These are phyloP conservation scores for Drosophila kanapiae DNA, from an alignment of 1,140 invertebrate species.

Conservation along the genomic window DNA sequence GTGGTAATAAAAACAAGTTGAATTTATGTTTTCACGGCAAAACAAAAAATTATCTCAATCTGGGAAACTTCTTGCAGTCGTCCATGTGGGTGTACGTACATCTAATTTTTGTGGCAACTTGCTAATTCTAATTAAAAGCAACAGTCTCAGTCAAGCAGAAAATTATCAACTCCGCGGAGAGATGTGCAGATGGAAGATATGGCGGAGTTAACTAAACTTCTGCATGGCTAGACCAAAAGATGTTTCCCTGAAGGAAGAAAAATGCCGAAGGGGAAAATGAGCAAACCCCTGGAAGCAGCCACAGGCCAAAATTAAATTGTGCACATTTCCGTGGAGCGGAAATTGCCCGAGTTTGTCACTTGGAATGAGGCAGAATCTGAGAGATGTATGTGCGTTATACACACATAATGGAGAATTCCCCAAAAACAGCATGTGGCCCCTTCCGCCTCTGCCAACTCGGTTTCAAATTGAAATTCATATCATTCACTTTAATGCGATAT, in stretches of 20 bases:
- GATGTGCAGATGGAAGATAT: conserved; percentile 48
- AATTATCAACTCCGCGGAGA: conserved; percentile 73
- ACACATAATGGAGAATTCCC: conserved; percentile 51
- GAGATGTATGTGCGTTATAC: background rate
- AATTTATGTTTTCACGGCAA: conserved; percentile 80
- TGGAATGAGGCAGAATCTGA: conserved; percentile 35
- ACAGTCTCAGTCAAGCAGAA: conserved; percentile 63
- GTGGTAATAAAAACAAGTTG: conserved; percentile 71
- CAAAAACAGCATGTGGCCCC: conserved; percentile 32
- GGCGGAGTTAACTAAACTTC: conserved; percentile 56
- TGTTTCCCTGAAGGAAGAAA: conserved; percentile 26
- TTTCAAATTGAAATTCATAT: conserved; percentile 68
- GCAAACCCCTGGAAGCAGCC: conserved; percentile 2
- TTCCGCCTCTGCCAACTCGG: background rate
- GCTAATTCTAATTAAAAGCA: conserved; percentile 81
- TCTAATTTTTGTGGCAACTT: conserved; percentile 60
- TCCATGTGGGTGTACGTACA: conserved; percentile 40
- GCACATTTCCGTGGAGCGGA: conserved; percentile 78
- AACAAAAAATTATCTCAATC: conserved; percentile 60
- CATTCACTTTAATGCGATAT: conserved; percentile 26
- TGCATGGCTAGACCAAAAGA: conserved; percentile 49
- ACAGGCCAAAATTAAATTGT: conserved; percentile 69
- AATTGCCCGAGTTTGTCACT: conserved; percentile 76
- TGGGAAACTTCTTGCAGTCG: conserved; percentile 7
- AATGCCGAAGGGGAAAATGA: conserved; percentile 12